Evolutionary conservation across 2,888 invertebrate species (phyloP).

Genomic region (Ophioninae sp.): DNA sequence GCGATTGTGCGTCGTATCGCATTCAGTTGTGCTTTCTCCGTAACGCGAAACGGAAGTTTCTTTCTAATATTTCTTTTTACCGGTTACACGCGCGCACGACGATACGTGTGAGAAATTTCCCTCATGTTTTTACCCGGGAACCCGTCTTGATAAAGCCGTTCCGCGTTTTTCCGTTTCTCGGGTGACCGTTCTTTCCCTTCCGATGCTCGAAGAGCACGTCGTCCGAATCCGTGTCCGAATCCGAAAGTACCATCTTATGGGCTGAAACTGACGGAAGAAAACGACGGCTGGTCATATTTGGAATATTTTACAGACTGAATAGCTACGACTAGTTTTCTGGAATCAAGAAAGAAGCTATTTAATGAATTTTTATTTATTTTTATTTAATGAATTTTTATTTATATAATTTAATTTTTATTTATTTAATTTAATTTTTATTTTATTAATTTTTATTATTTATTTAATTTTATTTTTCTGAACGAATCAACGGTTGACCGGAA

Average conservation of each 20-base stretch:
- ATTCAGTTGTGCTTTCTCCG: conserved; percentile 1
- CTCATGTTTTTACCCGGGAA: conserved; percentile 83
- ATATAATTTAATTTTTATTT: not conserved
- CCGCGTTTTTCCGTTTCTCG: conserved; percentile 81
- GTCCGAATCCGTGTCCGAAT: conserved; percentile 90
- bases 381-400: conserved; percentile 29
- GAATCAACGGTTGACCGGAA: conserved; percentile 41
- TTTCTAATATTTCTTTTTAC: conserved; percentile 12
- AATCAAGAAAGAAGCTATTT: not conserved
- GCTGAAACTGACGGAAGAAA: conserved; percentile 82
- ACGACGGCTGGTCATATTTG: no score
- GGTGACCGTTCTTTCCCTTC: conserved; percentile 83
- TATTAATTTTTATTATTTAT: conserved; percentile 37
- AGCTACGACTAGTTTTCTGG: no score
- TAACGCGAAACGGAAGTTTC: not conserved
- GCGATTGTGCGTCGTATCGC: conserved; percentile 38
- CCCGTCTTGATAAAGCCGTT: conserved; percentile 83
- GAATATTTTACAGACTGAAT: no score
- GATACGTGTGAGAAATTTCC: not conserved
- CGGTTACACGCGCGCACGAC: conserved; percentile 13
- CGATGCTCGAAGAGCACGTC: conserved; percentile 92
- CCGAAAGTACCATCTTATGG: conserved; percentile 85
- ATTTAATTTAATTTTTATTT: not conserved
- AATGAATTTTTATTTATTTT: not conserved
- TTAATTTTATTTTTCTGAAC: no score